Evolutionary conservation across 53 echinoderm and acorn worm genomes (phyloP), one percentile per base, ranked within the genome.

Genomic region (Zoroaster sp.): DNA sequence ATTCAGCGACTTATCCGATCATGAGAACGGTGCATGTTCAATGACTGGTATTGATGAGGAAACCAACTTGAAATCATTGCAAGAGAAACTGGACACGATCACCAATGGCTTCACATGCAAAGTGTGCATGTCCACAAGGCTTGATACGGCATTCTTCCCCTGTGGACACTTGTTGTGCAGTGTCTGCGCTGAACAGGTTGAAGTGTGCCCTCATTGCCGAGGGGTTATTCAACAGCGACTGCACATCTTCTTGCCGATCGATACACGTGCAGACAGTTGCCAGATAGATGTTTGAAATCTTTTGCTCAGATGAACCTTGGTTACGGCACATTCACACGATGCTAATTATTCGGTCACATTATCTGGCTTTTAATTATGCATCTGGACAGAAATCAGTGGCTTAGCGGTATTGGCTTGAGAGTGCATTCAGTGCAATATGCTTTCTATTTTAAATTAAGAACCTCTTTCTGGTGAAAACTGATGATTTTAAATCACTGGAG

Each of bases 131-230:
- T 92, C 80, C 74, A 88, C 92, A 18, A 74, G 69, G 7, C 51
- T 97, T 54, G 87, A 93, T 71, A 97, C 97, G 4, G 97, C 93
- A 3, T 90, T 97, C 54, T 75, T 93, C 32, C 97, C 97, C n/a
- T 97, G 97, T 59, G 97, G 97, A 0, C 97, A 97, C 66, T 49
- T 97, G 28, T 30, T 97, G 33, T 97, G 97, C 49, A 72, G 83
- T 8, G 37, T 53, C 36, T 97, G 97, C 49, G 95, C 97, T 5
- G 87, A 77, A 15, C 80, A 93, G 75, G 74, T 95, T 28, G 90
- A 92, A 11, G 77, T 66, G 2, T 97, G 97, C 49, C 97, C 97
- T 0, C 87, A 89, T 30, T 97, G 97, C 47, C 74, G 97, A 17
- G 40, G 65, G 25, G 73, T 31, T 7, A 95, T 97, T 39, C 90